A percentile compares a stretch with the other conserved stretches of the same genome.
Evolutionary conservation across 2,797 vertebrate genomes (phyloP).

Genomic region (Delichon dasypus): DNA sequence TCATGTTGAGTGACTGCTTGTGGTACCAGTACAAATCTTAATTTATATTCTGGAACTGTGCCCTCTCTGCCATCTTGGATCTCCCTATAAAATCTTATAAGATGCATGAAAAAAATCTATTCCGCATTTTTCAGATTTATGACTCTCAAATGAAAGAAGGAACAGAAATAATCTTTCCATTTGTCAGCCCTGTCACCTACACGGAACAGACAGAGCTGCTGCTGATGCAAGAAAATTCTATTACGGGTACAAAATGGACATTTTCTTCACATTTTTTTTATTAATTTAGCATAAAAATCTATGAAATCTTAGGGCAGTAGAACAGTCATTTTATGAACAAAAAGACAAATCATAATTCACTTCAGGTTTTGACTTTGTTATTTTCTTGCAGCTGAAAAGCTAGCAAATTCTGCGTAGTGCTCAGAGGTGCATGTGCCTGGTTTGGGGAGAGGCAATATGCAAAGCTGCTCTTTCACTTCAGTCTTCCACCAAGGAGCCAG

Average conservation of each 20-base stretch:
- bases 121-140: slow-evolving; percentile 64
- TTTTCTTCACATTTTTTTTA: slow-evolving; percentile 29
- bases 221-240: slow-evolving; percentile 39
- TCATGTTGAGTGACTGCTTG: slow-evolving; percentile 22
- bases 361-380: neutral
- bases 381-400: neutral
- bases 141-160: slow-evolving; percentile 53
- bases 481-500: neutral
- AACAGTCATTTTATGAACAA: neutral
- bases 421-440: neutral
- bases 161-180: slow-evolving; percentile 63
- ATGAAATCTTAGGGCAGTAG: neutral
- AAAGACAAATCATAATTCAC: neutral
- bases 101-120: slow-evolving; percentile 56
- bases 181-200: slow-evolving; percentile 60
- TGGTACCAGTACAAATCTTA: slow-evolving; percentile 16
- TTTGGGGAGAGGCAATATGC: neutral
- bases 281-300: slow-evolving; percentile 50
- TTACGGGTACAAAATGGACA: slow-evolving; percentile 40
- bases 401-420: neutral
- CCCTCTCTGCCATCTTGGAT: slow-evolving; percentile 56
- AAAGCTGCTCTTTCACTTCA: neutral
- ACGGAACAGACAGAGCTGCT: slow-evolving; percentile 37
- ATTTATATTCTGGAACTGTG: slow-evolving; percentile 58
- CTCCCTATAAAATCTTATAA: slow-evolving; percentile 49